A percentile compares a stretch with the other conserved stretches of the same genome.
Evolutionary conservation across 2,888 invertebrate species (phyloP).

Genomic region (Spisula subtruncata): DNA sequence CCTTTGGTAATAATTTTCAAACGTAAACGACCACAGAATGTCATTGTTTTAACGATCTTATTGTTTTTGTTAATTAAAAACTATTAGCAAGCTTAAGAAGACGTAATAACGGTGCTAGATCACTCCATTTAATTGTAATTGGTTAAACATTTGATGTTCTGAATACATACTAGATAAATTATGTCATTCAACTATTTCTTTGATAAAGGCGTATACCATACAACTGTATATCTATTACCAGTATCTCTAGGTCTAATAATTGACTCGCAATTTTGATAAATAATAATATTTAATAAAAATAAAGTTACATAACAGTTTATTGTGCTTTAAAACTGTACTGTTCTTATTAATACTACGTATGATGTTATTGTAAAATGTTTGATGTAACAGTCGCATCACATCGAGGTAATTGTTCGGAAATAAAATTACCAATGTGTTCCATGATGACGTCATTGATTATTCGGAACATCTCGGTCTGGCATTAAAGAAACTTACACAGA

Average conservation of each 20-base stretch:
- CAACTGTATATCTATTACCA: not conserved
- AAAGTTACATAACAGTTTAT: not conserved
- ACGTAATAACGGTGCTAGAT: not conserved
- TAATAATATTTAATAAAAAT: no score
- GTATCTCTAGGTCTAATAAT: no score
- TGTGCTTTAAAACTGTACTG: not conserved
- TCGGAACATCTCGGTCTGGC: no score
- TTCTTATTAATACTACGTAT: not conserved
- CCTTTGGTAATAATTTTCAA: no score
- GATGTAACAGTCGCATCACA: no score
- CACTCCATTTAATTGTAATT: not conserved
- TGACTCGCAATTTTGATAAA: not conserved
- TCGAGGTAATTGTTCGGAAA: no score
- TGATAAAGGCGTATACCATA: slow-evolving; percentile 5
- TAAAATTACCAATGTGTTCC: no score
- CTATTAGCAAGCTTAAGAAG: not conserved
- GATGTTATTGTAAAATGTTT: not conserved
- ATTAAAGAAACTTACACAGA: no score
- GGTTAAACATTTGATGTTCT: not conserved
- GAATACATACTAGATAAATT: not conserved
- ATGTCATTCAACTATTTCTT: not conserved
- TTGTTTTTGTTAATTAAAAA: not conserved
- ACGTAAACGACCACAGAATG: not conserved
- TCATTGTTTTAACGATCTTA: not conserved
- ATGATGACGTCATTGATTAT: no score